A percentile compares a stretch with the other conserved stretches of the same genome.
phyloP scores from a whole-genome alignment of 2,888 invertebrate genomes.

The Nomada goodeniana region DNA sequence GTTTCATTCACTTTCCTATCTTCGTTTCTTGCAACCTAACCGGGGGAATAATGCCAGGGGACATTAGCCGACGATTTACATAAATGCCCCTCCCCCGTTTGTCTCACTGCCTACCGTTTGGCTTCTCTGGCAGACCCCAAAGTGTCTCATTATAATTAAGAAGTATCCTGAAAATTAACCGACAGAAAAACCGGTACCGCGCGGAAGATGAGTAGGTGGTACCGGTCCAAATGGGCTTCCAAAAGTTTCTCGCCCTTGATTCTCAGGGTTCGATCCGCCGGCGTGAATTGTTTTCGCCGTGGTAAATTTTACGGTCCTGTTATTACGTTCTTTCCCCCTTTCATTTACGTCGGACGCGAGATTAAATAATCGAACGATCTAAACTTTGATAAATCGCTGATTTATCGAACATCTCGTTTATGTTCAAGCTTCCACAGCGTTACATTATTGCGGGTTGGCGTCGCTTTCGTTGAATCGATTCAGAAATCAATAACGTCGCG shows the following conservation, averaged over 20 bases:
- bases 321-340: neutral
- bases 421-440: too few species aligned
- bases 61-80: conserved; percentile 83
- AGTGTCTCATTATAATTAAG: conserved; percentile 83
- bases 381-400: too few species aligned
- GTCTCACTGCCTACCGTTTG: conserved; percentile 42
- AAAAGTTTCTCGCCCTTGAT: conserved; percentile 67
- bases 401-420: too few species aligned
- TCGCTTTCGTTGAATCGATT: neutral
- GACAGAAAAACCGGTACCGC: conserved; percentile 74
- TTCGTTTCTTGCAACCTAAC: conserved; percentile 45
- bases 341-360: too few species aligned
- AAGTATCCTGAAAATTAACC: conserved; percentile 82
- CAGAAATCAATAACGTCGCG: neutral
- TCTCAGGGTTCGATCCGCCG: conserved; percentile 17
- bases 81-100: conserved; percentile 75
- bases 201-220: conserved; percentile 54
- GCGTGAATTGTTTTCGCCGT: neutral
- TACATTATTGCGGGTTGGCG: too few species aligned
- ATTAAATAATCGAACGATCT: too few species aligned
- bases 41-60: conserved; percentile 81
- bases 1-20: conserved; percentile 9
- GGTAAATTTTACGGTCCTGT: neutral
- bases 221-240: conserved; percentile 68
- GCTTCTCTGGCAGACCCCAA: conserved; percentile 72